phyloP scores from a whole-genome alignment of 2,888 invertebrate species.

The Oscheius sp. region DNA sequence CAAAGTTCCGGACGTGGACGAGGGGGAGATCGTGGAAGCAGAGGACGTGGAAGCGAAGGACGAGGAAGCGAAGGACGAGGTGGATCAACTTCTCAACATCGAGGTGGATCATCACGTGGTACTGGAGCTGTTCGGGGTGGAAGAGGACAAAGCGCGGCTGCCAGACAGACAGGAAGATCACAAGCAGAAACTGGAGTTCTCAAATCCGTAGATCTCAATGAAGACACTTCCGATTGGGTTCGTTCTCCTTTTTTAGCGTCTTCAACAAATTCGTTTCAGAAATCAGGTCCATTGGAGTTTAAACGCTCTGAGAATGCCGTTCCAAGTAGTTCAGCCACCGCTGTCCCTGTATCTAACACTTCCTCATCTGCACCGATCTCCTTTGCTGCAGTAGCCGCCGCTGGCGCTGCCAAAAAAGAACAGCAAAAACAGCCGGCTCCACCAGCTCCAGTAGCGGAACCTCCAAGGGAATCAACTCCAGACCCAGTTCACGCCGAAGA shows the following conservation, averaged over 20 bases:
- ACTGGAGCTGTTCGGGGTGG: slow-evolving; percentile 33
- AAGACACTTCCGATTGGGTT: slow-evolving; percentile 36
- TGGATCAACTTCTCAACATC: slow-evolving; percentile 15
- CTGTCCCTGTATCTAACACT: slow-evolving; percentile 34
- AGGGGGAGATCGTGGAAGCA: slow-evolving; percentile 32
- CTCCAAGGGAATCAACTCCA: background rate
- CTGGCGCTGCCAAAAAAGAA: slow-evolving; percentile 44
- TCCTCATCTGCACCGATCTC: slow-evolving; percentile 45
- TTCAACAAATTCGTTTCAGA: slow-evolving; percentile 25
- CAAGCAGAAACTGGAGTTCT: slow-evolving; percentile 14
- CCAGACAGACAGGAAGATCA: slow-evolving; percentile 28
- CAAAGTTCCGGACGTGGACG: slow-evolving; percentile 15
- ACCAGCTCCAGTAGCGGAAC: slow-evolving; percentile 23
- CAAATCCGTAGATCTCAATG: slow-evolving; percentile 30
- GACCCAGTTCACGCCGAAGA: slow-evolving; percentile 25
- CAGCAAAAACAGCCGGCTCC: slow-evolving; percentile 37
- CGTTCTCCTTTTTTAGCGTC: slow-evolving; percentile 7
- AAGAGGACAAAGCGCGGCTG: slow-evolving; percentile 35
- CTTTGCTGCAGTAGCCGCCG: slow-evolving; percentile 53
- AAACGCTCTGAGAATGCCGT: slow-evolving; percentile 22
- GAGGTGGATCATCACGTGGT: slow-evolving; percentile 35
- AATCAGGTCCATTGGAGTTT: slow-evolving; percentile 31
- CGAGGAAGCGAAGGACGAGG: slow-evolving; percentile 29
- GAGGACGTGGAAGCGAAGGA: slow-evolving; percentile 38
- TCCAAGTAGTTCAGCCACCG: background rate